Evolutionary conservation across 2,113 vertebrate genomes (phyloP).

Genomic region (Mormyrus lacerda): DNA sequence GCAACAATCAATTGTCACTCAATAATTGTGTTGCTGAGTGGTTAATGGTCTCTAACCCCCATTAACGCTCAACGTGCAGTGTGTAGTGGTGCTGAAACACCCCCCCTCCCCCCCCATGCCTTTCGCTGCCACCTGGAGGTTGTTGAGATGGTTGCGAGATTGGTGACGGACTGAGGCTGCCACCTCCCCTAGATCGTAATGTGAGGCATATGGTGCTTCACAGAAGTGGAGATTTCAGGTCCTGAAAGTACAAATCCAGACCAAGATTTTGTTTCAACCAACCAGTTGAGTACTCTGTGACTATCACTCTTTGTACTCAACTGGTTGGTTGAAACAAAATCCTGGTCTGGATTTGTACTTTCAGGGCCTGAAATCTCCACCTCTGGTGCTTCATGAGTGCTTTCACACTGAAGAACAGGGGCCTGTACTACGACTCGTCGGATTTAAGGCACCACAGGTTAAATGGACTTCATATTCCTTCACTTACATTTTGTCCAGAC

Average conservation of each 20-base stretch:
- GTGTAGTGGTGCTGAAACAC: background rate
- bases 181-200: background rate
- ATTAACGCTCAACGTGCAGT: background rate
- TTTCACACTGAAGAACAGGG: background rate
- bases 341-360: too few species aligned
- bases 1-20: background rate
- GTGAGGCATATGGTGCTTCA: background rate
- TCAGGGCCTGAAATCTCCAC: too few species aligned
- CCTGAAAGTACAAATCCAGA: too few species aligned
- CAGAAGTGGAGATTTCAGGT: too few species aligned
- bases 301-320: too few species aligned
- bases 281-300: too few species aligned
- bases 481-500: too few species aligned
- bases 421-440: too few species aligned
- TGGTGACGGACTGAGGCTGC: background rate
- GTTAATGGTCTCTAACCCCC: background rate
- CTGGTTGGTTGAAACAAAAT: too few species aligned
- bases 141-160: background rate
- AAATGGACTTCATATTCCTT: too few species aligned
- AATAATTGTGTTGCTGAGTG: background rate
- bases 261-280: too few species aligned
- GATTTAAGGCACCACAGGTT: too few species aligned
- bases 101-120: background rate
- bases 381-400: background rate
- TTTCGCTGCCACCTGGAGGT: background rate